These are phyloP conservation scores for Graptemys geographica DNA, from an alignment of 2,797 vertebrate species.

Conservation along the genomic window DNA sequence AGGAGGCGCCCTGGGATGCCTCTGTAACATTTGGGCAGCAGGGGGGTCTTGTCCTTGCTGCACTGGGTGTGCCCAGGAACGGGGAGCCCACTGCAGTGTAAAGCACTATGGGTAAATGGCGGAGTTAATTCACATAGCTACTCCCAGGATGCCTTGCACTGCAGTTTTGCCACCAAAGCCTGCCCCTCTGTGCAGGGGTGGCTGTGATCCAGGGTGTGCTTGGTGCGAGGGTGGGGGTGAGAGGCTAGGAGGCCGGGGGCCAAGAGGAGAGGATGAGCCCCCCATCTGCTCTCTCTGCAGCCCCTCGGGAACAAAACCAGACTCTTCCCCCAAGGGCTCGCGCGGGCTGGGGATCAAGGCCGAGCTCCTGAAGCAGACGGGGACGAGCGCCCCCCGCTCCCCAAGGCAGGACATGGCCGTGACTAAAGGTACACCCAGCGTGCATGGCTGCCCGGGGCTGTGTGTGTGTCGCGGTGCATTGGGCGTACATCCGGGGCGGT, in stretches of 20 bases:
- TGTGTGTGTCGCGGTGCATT: not conserved
- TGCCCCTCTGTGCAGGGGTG: not conserved
- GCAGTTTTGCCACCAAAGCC: not conserved
- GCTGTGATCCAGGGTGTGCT: not conserved
- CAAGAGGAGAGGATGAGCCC: not conserved
- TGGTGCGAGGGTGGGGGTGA: too few species aligned
- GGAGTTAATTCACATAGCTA: not conserved
- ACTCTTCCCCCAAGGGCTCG: slow-evolving; percentile 91
- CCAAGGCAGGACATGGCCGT: slow-evolving; percentile 85
- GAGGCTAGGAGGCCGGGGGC: not conserved
- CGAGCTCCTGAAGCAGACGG: slow-evolving; percentile 87
- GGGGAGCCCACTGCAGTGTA: not conserved
- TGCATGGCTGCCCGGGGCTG: not conserved
- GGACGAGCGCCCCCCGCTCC: slow-evolving; percentile 84
- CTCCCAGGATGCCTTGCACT: not conserved
- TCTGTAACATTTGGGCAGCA: not conserved
- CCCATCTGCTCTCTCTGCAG: slow-evolving; percentile 77
- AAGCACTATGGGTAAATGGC: not conserved
- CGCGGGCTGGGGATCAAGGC: slow-evolving; percentile 87
- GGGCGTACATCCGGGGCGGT: too few species aligned
- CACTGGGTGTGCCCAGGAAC: not conserved
- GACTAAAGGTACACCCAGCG: slow-evolving; percentile 73
- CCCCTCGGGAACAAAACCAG: slow-evolving; percentile 90
- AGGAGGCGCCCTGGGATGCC: not conserved
- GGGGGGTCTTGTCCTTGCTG: not conserved